Conservation (phyloP, 2,888 invertebrate species). For the Drosophila kambysellisi region DNA sequence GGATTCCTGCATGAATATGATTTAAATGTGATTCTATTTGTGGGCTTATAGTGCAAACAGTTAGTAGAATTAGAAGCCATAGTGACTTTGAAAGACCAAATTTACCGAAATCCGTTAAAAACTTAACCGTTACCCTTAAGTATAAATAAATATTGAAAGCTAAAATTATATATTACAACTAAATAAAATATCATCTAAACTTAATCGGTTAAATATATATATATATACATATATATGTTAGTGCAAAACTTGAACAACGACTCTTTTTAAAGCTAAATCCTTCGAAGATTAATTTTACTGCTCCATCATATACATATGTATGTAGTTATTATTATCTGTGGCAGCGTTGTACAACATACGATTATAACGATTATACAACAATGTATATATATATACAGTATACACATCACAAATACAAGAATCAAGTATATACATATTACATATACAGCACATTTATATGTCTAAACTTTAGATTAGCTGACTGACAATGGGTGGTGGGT, state of each 20-base stretch:
- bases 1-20: background rate
- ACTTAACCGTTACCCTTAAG: conserved; percentile 17
- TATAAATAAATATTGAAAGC: background rate
- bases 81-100: background rate
- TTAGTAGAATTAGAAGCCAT: conserved; percentile 12
- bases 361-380: conserved; percentile 49
- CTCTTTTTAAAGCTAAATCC: background rate
- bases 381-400: conserved; percentile 9
- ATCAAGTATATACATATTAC: conserved; percentile 8
- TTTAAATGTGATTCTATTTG: background rate
- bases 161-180: conserved; percentile 6
- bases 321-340: conserved; percentile 8
- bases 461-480: conserved; percentile 14
- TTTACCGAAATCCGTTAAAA: background rate
- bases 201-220: conserved; percentile 6
- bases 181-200: background rate
- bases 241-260: background rate
- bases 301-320: background rate
- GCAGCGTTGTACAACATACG: conserved; percentile 36
- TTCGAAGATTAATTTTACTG: conserved; percentile 4
- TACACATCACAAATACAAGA: conserved; percentile 39
- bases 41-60: background rate
- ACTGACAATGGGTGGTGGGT: background rate
- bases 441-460: conserved; percentile 15
- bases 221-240: background rate